Conservation (phyloP, 1,140 invertebrate genomes). For the Zophobas atratus region DNA sequence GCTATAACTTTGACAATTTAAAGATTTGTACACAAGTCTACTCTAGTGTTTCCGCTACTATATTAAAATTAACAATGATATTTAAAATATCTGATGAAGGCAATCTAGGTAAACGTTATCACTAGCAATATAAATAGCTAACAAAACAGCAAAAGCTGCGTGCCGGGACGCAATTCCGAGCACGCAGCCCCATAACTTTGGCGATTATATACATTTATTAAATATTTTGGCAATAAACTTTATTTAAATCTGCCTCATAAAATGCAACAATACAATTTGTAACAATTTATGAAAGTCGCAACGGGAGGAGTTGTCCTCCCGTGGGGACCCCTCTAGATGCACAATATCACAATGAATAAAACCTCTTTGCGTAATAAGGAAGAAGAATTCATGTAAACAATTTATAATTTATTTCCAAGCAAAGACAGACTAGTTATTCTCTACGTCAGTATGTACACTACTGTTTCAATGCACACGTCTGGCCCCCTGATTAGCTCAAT, state of each 20-base stretch:
- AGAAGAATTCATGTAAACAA: constrained; percentile 46
- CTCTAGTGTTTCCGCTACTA: constrained; percentile 44
- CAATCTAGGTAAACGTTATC: constrained; percentile 53
- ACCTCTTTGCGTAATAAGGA: constrained; percentile 44
- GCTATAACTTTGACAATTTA: constrained; percentile 51
- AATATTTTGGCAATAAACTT: constrained; percentile 53
- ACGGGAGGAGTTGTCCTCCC: constrained; percentile 17
- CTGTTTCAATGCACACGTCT: constrained; percentile 39
- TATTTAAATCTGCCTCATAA: constrained; percentile 50
- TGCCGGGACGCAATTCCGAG: constrained; percentile 10
- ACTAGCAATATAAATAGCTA: constrained; percentile 49
- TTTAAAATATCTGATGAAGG: constrained; percentile 54
- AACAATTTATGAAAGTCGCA: constrained; percentile 48
- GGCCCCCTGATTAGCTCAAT: constrained; percentile 35
- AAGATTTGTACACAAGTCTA: constrained; percentile 55
- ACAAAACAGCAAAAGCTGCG: constrained; percentile 41
- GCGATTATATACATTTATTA: constrained; percentile 52
- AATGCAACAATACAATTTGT: constrained; percentile 50
- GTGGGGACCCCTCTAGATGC: constrained; percentile 26
- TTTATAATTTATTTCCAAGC: constrained; percentile 49
- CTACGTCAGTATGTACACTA: constrained; percentile 31
- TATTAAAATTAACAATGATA: constrained; percentile 54
- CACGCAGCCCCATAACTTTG: constrained; percentile 38
- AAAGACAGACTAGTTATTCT: constrained; percentile 26
- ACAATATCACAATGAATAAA: constrained; percentile 51